Conservation (phyloP, 2,797 vertebrate genomes). For the Enteromius paludinosus region DNA sequence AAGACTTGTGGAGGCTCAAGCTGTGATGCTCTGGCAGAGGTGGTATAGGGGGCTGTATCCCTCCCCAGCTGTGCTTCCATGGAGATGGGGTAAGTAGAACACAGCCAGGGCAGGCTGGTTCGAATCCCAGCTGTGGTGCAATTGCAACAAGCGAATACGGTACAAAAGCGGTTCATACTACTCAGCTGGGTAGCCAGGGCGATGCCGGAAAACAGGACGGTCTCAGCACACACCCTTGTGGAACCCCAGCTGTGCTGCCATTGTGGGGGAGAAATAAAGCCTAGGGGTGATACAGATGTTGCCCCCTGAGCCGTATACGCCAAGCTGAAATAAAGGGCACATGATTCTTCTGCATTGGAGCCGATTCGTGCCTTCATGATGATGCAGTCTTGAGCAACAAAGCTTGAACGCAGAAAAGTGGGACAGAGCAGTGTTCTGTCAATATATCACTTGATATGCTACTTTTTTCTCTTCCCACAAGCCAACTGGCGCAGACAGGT, state of each 20-base stretch:
- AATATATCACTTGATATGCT: conserved; percentile 39
- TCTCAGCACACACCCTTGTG: conserved; percentile 15
- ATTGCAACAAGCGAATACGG: conserved; percentile 48
- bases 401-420: conserved; percentile 47
- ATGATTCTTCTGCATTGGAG: not conserved
- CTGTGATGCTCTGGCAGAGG: conserved; percentile 68
- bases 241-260: conserved; percentile 39
- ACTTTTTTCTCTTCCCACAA: conserved; percentile 54
- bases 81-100: conserved; percentile 55
- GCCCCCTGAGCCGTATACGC: conserved; percentile 19
- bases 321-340: conserved; percentile 32
- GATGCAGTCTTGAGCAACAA: conserved; percentile 41
- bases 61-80: conserved; percentile 55
- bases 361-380: conserved; percentile 38
- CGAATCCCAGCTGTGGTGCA: conserved; percentile 55
- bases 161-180: conserved; percentile 48
- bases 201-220: conserved; percentile 30
- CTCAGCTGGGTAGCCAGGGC: conserved; percentile 53
- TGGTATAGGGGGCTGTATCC: conserved; percentile 38
- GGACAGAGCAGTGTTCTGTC: conserved; percentile 57
- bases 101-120: conserved; percentile 42
- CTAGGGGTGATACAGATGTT: conserved; percentile 35
- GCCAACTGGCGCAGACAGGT: conserved; percentile 42
- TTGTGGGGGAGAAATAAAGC: conserved; percentile 35
- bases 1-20: conserved; percentile 68